These are phyloP conservation scores for Clusia tigrina DNA, from an alignment of 2,888 invertebrate species.

Conservation along the genomic window DNA sequence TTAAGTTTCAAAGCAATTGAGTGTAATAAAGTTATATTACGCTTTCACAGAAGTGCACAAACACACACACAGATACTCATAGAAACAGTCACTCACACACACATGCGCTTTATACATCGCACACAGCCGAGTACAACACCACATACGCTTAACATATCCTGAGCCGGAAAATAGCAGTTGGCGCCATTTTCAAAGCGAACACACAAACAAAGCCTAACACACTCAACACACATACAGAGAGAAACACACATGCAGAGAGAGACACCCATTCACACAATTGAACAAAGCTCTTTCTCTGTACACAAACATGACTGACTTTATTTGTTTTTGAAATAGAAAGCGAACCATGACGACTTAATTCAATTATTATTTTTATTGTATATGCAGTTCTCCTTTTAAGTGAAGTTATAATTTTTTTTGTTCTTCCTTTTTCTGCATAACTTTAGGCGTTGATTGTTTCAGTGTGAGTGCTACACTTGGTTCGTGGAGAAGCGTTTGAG, in stretches of 20 bases:
- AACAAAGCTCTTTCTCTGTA: neutral
- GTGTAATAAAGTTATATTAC: constrained; percentile 7
- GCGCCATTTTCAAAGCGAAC: neutral
- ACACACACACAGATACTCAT: neutral
- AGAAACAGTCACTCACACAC: neutral
- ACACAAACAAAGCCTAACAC: too few relatives aligned
- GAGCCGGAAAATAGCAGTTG: neutral
- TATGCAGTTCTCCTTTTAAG: neutral
- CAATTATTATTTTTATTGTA: neutral
- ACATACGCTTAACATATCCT: too few relatives aligned
- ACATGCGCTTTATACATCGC: neutral
- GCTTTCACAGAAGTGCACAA: neutral
- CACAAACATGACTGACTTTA: neutral
- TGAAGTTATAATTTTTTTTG: neutral
- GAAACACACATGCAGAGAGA: too few relatives aligned
- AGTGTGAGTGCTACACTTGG: neutral
- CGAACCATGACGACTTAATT: neutral
- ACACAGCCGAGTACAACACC: too few relatives aligned
- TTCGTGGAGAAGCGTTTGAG: neutral
- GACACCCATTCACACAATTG: neutral
- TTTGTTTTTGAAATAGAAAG: neutral
- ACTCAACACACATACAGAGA: too few relatives aligned
- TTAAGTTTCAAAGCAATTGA: neutral
- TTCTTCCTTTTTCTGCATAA: constrained; percentile 18
- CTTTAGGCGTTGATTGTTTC: constrained; percentile 3